Evolutionary conservation across 2,888 invertebrate genomes (phyloP).

Genomic region (Tipula confusa): DNA sequence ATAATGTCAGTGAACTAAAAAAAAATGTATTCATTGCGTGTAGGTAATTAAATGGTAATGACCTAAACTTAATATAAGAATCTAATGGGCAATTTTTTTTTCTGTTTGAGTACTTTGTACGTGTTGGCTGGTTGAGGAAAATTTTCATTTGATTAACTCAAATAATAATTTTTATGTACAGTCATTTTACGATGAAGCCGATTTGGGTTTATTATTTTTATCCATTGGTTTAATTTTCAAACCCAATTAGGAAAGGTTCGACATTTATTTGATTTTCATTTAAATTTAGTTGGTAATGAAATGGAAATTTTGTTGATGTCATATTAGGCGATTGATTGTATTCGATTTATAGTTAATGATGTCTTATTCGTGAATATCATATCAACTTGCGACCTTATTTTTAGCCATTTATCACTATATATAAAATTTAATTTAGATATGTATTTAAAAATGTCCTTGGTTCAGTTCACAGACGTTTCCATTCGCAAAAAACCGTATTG

Average conservation of each 20-base stretch:
- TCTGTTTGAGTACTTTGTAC: background rate
- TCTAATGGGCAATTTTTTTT: background rate
- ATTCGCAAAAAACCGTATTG: too few relatives aligned
- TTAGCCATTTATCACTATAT: background rate
- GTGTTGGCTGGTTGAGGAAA: background rate
- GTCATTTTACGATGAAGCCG: background rate
- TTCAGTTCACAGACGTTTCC: too few relatives aligned
- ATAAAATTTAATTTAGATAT: background rate
- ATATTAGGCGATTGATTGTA: background rate
- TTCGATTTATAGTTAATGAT: background rate
- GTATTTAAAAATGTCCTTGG: background rate
- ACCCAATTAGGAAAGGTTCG: too few relatives aligned
- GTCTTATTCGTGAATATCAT: background rate
- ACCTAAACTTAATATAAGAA: background rate
- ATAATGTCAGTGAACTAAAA: background rate
- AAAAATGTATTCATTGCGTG: background rate
- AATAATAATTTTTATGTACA: background rate
- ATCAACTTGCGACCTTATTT: background rate
- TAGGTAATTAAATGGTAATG: background rate
- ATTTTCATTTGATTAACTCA: background rate
- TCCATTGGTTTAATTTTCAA: too few relatives aligned
- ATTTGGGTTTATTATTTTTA: background rate
- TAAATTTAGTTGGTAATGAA: background rate
- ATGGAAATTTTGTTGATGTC: slow-evolving; percentile 12
- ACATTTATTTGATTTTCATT: background rate